Evolutionary conservation across 2,888 invertebrate species (phyloP), one percentile per base, ranked within the genome.

Genomic region (Balanococcus diminutus): DNA sequence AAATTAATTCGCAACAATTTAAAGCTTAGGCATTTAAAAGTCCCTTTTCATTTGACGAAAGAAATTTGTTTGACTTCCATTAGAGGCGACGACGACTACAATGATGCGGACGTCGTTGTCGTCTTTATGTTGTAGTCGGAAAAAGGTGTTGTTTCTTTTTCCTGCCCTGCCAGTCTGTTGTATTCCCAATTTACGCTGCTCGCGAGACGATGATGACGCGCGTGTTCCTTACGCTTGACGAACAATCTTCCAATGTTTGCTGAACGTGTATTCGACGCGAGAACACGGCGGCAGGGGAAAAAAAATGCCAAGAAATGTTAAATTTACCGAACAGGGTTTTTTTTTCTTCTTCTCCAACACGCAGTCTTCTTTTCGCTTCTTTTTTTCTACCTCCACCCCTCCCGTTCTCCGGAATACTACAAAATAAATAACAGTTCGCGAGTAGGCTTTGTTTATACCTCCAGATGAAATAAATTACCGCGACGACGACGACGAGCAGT

Each of bases 1-100:
- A 75, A 75, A 75, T 75, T 75, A 75, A 75, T 75, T 75, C 75
- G 61, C 28, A 67, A 67, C 75, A 75, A 75, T 75, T 75, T 75
- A 75, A 75, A 75, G 75, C 75, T 75, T 75, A 75, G 75, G 32
- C 75, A 75, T 75, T 75, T 75, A 75, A 75, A 75, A 75, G 75
- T 75, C 75, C 75, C 75, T 75, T 75, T 75, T 32, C 75, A 75
- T 75, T 32, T 32, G 75, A 19, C 75, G 75, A 75, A 75, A 75
- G 75, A 75, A 75, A 75, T 75, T 75, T 75, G 75, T 75, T 75
- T 75, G 75, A 75, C 75, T 75, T 32, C 75, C 75, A 75, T 75
- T 75, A 75, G n/a, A 31, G 75, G 28, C 61, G 61, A 25, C n/a
- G 56, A 22, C 61, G 61, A 25, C 56, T 4, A 56, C 22, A 22